Percentiles rank a stretch among this genome's conserved stretches.
Evolutionary conservation across 2,113 vertebrate species (phyloP).

Genomic region (Gymnobelideus leadbeateri): DNA sequence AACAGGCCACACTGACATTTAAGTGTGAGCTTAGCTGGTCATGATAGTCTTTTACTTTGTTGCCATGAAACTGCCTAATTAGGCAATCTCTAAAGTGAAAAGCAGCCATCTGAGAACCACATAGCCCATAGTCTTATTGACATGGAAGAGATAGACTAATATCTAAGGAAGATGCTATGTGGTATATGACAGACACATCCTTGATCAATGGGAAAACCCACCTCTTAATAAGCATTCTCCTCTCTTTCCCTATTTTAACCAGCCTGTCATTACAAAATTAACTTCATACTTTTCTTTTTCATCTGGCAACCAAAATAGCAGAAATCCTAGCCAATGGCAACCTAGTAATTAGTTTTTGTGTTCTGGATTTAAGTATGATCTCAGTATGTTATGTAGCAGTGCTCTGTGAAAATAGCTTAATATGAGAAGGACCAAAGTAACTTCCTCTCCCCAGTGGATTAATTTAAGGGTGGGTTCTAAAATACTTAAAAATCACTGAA

Average conservation of each 20-base stretch:
- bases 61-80: too few relatives aligned
- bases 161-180: too few relatives aligned
- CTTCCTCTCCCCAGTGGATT: conserved; percentile 20
- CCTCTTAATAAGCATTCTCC: neutral
- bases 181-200: neutral
- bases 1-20: too few relatives aligned
- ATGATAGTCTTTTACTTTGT: too few relatives aligned
- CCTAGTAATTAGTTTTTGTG: conserved; percentile 22
- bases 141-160: too few relatives aligned
- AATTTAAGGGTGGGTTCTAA: conserved; percentile 12
- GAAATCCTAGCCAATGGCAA: conserved; percentile 23
- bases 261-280: neutral
- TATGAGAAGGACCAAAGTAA: conserved; percentile 14
- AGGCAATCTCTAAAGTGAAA: too few relatives aligned
- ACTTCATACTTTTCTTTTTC: conserved; percentile 1
- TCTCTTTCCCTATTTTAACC: neutral
- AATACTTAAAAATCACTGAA: conserved; percentile 31
- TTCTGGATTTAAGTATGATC: conserved; percentile 40
- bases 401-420: conserved; percentile 31
- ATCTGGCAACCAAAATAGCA: conserved; percentile 28
- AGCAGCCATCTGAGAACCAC: too few relatives aligned
- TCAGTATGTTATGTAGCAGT: conserved; percentile 24
- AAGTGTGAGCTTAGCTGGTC: too few relatives aligned
- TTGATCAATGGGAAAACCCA: neutral
- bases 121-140: too few relatives aligned